A percentile compares a stretch with the other conserved stretches of the same genome.
phyloP scores from a whole-genome alignment of 2,888 invertebrate species.

The Harpalus rufipes region DNA sequence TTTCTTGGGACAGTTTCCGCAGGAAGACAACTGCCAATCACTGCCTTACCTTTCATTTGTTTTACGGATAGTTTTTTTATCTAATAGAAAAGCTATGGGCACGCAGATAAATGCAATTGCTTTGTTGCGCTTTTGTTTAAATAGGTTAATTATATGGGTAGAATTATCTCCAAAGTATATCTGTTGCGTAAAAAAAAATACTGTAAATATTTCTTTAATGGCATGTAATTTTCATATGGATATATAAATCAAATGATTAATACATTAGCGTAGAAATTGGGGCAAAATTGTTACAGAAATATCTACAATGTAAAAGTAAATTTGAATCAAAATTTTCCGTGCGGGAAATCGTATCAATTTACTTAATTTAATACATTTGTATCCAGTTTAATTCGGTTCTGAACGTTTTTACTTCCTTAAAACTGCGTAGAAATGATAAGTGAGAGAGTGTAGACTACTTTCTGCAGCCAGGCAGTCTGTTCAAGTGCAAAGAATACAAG shows the following conservation, averaged over 20 bases:
- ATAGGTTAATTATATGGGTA: background rate
- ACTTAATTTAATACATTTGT: no score
- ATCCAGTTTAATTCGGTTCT: background rate
- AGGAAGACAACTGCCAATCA: constrained; percentile 35
- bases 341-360: no score
- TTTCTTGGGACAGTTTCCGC: constrained; percentile 23
- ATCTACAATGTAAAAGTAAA: background rate
- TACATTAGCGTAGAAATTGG: background rate
- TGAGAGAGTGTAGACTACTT: constrained; percentile 49
- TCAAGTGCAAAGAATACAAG: background rate
- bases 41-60: constrained; percentile 22
- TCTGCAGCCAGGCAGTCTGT: constrained; percentile 60
- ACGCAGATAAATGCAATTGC: constrained; percentile 7
- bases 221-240: constrained; percentile 1
- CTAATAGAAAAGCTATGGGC: constrained; percentile 12
- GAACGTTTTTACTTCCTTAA: background rate
- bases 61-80: constrained; percentile 15
- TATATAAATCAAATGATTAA: constrained; percentile 22
- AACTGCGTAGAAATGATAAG: constrained; percentile 7
- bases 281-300: background rate
- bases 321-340: background rate
- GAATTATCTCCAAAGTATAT: background rate
- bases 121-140: constrained; percentile 24
- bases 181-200: background rate
- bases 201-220: background rate